Percentiles rank a stretch among this genome's conserved stretches.
Conservation (phyloP, 1,140 invertebrate genomes). For the Lerema accius region DNA sequence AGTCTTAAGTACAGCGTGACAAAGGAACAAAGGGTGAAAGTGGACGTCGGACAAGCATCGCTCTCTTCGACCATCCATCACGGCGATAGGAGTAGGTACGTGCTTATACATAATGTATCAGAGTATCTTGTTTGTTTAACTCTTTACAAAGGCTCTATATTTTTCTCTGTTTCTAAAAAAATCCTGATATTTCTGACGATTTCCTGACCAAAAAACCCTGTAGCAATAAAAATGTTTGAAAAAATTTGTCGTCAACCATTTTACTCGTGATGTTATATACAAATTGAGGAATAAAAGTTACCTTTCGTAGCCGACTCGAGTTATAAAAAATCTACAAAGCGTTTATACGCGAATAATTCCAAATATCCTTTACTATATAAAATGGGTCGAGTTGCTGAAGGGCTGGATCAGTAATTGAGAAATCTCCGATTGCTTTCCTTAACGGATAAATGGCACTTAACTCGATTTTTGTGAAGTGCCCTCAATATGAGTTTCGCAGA, state of each 20-base stretch:
- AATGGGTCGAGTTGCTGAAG: constrained; percentile 20
- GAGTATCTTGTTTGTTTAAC: neutral
- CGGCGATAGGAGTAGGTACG: neutral
- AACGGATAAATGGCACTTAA: constrained; percentile 25
- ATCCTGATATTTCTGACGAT: no score
- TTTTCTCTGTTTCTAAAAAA: no score
- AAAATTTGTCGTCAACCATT: no score
- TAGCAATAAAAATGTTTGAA: no score
- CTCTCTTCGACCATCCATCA: constrained; percentile 3
- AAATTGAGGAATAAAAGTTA: no score
- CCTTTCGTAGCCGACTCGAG: no score
- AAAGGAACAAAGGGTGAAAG: constrained; percentile 3
- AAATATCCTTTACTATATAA: neutral
- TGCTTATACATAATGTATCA: constrained; percentile 9
- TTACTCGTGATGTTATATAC: no score
- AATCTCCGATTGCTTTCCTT: constrained; percentile 11
- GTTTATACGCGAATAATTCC: neutral
- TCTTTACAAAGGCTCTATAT: no score
- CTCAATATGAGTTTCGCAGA: neutral
- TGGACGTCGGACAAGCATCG: constrained; percentile 1
- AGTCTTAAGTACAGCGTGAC: neutral
- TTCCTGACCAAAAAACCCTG: no score
- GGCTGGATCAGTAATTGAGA: constrained; percentile 27
- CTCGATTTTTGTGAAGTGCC: constrained; percentile 18
- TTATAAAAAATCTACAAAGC: neutral